Conservation (phyloP, 2,888 invertebrate species). For the Drosophila nigritarsus region DNA sequence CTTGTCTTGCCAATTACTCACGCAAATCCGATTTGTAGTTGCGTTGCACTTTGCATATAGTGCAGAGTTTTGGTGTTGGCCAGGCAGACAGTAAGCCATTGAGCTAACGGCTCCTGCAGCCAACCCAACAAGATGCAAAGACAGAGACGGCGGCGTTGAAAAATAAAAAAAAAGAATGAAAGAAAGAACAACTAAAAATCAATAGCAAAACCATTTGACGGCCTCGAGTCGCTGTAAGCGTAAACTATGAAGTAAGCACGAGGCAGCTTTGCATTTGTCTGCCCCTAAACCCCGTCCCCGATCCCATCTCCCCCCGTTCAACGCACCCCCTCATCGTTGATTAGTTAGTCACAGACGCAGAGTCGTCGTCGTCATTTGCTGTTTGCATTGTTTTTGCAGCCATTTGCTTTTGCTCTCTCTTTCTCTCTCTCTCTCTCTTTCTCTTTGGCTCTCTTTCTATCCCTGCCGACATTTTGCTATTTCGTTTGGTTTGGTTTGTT, state of each 20-base stretch:
- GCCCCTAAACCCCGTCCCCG: slow-evolving; percentile 3
- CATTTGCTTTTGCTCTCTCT: slow-evolving; percentile 44
- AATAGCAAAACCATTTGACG: slow-evolving; percentile 72
- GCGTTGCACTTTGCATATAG: slow-evolving; percentile 39
- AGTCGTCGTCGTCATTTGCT: slow-evolving; percentile 62
- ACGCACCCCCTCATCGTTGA: slow-evolving; percentile 36
- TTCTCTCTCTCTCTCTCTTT: neutral
- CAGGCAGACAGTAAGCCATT: slow-evolving; percentile 45
- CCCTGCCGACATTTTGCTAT: slow-evolving; percentile 36
- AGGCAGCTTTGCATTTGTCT: slow-evolving; percentile 75
- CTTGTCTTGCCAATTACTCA: slow-evolving; percentile 80
- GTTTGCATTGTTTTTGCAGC: slow-evolving; percentile 69
- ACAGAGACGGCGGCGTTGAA: neutral
- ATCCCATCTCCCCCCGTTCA: neutral
- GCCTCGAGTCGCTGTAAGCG: slow-evolving; percentile 54
- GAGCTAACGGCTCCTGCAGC: slow-evolving; percentile 21
- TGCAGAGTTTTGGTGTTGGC: slow-evolving; percentile 11
- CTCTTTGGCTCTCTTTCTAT: neutral
- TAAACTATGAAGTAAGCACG: slow-evolving; percentile 77
- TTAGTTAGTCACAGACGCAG: slow-evolving; percentile 73
- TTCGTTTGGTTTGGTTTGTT: slow-evolving; percentile 62
- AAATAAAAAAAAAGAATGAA: neutral
- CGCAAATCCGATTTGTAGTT: slow-evolving; percentile 80
- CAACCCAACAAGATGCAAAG: slow-evolving; percentile 19
- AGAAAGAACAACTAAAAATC: slow-evolving; percentile 61